phyloP scores from a whole-genome alignment of 2,797 vertebrate genomes.

The Yasuhikotakia modesta region DNA sequence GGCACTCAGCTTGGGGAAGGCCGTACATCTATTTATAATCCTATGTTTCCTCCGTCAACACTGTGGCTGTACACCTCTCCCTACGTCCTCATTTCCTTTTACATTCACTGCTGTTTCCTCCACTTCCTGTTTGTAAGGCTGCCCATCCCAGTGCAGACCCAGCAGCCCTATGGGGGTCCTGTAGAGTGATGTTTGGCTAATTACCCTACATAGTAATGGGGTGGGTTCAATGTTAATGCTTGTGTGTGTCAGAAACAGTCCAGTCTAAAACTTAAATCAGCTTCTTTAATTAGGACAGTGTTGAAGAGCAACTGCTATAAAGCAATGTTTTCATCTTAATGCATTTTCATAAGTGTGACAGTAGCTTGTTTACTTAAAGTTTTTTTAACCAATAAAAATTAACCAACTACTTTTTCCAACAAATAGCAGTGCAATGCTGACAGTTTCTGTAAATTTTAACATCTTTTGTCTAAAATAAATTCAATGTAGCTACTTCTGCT shows the following conservation, averaged over 20 bases:
- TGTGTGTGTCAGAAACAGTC: conserved; percentile 47
- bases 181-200: conserved; percentile 62
- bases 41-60: conserved; percentile 72
- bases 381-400: too few relatives aligned
- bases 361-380: too few relatives aligned
- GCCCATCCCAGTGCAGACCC: conserved; percentile 22
- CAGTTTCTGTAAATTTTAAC: too few relatives aligned
- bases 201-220: conserved; percentile 7
- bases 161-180: conserved; percentile 47
- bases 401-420: too few relatives aligned
- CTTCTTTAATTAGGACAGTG: too few relatives aligned
- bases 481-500: too few relatives aligned
- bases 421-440: too few relatives aligned
- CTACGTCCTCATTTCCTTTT: conserved; percentile 73
- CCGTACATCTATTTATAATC: conserved; percentile 79
- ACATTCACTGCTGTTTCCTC: conserved; percentile 77
- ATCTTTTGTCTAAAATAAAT: too few relatives aligned
- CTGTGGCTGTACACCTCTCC: conserved; percentile 70
- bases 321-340: too few relatives aligned
- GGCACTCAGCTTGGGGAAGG: conserved; percentile 61
- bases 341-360: too few relatives aligned
- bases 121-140: conserved; percentile 80
- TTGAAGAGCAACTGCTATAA: too few relatives aligned
- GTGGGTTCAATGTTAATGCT: conserved; percentile 12
- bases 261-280: background rate